Base-by-base conservation (phyloP, 2,113 vertebrate genomes). In the Saguinus imperator region DNA sequence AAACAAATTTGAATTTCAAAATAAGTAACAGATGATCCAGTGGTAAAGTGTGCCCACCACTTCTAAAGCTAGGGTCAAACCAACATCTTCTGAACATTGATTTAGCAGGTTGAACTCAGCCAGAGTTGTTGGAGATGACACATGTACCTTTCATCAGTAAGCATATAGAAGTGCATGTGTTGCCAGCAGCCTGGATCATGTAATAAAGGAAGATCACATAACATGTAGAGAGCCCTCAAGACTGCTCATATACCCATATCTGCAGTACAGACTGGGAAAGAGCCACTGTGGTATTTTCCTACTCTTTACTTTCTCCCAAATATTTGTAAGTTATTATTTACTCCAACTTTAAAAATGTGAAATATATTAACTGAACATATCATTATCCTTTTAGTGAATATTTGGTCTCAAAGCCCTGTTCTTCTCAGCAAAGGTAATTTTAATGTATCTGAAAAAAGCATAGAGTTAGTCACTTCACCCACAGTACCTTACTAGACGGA, bases 71-170 rank as follows among this genome's bases (percentile, higher is more conserved):
- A 11, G 20, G 10, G 40, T 66, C 45, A 96, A 92, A 77, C 9
- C 32, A 64, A 9, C 9, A 5, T 92, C 40, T 81, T 75, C 20
- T 50, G 57, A 61, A 40, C 6, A 52, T 48, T 40, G 32, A 73
- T 50, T 55, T 37, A 85, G 43, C 43, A 43, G 45, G 20, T 45
- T 77, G 11, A 73, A 6, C 21, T 81, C 5, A 37, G 17, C 12
- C 10, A 64, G 29, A 81, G 12, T 50, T 72, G 37, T 92, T 40
- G 29, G 57, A 66, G 11, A 29, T 73, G 68, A 40, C 11, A 40
- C 0, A 12, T 1, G 8, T 1, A 12, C 14, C 27, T 9, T 52
- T 72, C n/a, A 2, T 45, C 37, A 75, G 1, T 6, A 40, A 37
- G 6, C 18, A 25, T 43, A 12, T 16, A 13, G 43, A 76, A 43